Percentiles rank a stretch among this genome's conserved stretches.
Conservation (phyloP, 2,113 vertebrate species). For the Clarias magur region DNA sequence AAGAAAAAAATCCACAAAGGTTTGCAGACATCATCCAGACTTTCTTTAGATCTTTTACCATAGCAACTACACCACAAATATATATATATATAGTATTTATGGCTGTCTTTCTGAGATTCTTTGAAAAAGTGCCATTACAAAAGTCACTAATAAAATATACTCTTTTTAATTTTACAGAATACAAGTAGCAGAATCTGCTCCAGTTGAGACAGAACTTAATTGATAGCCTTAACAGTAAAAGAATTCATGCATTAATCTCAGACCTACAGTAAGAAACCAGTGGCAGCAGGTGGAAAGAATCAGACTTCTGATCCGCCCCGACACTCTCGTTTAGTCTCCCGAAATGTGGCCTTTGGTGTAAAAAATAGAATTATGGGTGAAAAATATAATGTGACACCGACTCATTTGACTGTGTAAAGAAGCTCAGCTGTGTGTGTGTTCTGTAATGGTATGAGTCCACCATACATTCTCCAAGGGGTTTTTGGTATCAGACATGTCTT, state of each 20-base stretch:
- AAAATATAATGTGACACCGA: conserved; percentile 38
- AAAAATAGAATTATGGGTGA: conserved; percentile 23
- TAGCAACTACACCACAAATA: too few species aligned
- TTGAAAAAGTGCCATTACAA: neutral
- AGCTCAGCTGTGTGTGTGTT: conserved; percentile 32
- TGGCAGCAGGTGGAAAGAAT: conserved; percentile 23
- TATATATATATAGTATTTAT: neutral
- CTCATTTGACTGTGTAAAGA: conserved; percentile 33
- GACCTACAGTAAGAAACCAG: neutral
- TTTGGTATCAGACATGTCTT: conserved; percentile 8
- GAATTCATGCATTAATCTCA: neutral
- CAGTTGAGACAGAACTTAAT: neutral
- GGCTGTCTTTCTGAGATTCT: neutral
- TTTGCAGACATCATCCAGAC: too few species aligned
- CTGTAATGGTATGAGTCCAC: conserved; percentile 10
- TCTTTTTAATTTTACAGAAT: neutral
- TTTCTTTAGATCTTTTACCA: too few species aligned
- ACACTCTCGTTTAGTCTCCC: neutral
- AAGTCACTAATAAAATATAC: neutral
- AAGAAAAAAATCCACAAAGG: too few species aligned
- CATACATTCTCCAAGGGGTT: conserved; percentile 27
- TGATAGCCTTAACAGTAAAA: neutral
- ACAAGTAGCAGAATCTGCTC: neutral
- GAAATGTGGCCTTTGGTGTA: neutral
- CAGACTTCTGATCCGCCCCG: neutral